Base-by-base conservation (phyloP, 2,113 vertebrate genomes). In the Oxyura jamaicensis region DNA sequence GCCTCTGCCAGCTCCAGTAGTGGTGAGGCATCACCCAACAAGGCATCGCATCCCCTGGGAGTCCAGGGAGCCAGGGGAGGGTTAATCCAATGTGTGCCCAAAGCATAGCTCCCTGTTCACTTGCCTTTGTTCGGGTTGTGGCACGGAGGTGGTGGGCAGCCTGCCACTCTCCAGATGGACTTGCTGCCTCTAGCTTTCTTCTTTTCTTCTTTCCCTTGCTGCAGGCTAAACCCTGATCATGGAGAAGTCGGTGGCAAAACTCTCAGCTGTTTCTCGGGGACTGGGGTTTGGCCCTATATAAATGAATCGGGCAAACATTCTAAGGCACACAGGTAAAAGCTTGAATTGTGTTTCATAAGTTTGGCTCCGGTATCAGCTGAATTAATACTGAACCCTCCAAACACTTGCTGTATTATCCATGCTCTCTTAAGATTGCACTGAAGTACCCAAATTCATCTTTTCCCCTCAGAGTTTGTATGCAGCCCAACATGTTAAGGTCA, bases 91-190 rank as follows among this genome's bases (percentile, higher is more conserved):
- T 46, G 19, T 0, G 1, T 55, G 41, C 14, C 41, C 86, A 87
- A 78, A 86, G 35, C 62, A 35, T 48, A 78, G 11, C 7, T 76
- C 58, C 78, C 36, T 20, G 17, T 20, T 92, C 3, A 58, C 69
- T 33, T 81, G 86, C 62, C 62, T 95, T 91, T 95, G 80, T 93
- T 88, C 1, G 2, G 48, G 26, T 53, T 84, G 68, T 5, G 48
- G 88, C 92, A 80, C 15, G 0, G 6, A 93, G 86, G 74, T 66
- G 59, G 62, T 78, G 95, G 96, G 93, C 93, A 95, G 71, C 44
- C 76, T 94, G 91, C 96, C 95, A 92, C 74, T 62, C 83, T 93
- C 91, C 92, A 92, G 93, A 96, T 96, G 96, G 95, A 96, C 95
- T 88, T 86, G 31, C 83, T 94, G 77, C 48, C n/a, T 93, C 53